These are phyloP conservation scores for Kryptolebias ocellatus DNA, from an alignment of 2,797 vertebrate genomes.

Conservation along the genomic window DNA sequence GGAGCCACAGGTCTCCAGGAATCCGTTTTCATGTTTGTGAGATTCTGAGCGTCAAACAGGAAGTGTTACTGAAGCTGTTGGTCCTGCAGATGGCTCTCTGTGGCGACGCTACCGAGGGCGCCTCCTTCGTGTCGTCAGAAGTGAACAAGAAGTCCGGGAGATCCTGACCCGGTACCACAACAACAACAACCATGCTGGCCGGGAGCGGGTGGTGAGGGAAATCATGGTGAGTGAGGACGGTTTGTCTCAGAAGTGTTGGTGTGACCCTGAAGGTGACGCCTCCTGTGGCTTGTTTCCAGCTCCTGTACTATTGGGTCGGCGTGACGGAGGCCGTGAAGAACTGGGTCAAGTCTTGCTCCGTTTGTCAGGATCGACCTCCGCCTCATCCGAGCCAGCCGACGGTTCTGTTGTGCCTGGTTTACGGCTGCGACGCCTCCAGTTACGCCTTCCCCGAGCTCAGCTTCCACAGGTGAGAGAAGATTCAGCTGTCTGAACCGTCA, in stretches of 20 bases:
- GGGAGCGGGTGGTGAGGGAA: slow-evolving; percentile 33
- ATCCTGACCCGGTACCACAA: slow-evolving; percentile 64
- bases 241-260: background rate
- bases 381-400: background rate
- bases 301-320: slow-evolving; percentile 67
- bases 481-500: no score
- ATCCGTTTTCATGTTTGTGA: no score
- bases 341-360: slow-evolving; percentile 52
- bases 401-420: slow-evolving; percentile 57
- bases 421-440: slow-evolving; percentile 64
- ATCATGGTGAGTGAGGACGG: slow-evolving; percentile 55
- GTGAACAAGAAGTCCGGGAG: slow-evolving; percentile 54
- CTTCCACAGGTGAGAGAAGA: slow-evolving; percentile 57
- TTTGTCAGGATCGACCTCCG: slow-evolving; percentile 33
- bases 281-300: slow-evolving; percentile 28
- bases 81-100: slow-evolving; percentile 51
- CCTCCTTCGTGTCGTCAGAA: slow-evolving; percentile 59
- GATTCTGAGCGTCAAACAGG: background rate
- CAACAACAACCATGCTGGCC: slow-evolving; percentile 59
- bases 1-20: no score
- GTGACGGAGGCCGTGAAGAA: slow-evolving; percentile 52
- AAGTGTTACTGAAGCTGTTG: background rate
- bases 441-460: slow-evolving; percentile 46
- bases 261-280: background rate
- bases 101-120: slow-evolving; percentile 53